Base-by-base conservation (phyloP, 1,140 invertebrate species). In the Pararge aegeria region DNA sequence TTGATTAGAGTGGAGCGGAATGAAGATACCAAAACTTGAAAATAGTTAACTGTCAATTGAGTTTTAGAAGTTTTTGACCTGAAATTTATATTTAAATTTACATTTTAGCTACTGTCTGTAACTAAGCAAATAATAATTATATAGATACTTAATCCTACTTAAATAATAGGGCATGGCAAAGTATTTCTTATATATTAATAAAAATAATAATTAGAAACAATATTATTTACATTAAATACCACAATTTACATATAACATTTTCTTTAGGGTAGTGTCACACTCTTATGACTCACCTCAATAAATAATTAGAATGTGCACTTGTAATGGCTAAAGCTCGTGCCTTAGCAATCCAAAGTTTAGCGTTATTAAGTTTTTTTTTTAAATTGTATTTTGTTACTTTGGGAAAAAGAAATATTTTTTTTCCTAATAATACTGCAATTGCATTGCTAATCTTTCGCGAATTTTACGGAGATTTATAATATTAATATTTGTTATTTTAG, bases 141-240 rank as follows among this genome's bases (percentile, higher is more conserved):
- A 34, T 10, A 5, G 5, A 27, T 69, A 29, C 21, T 16, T 50
- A 50, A n/a, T 50, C 7, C 42, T 46, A 46, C 42, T 46, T 46
- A 46, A 18, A 46, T 5, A 55, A 40, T 50, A 73, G 74, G 73
- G 69, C 69, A 83, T 83, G 80, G 80, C 78, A 78, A 65, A 70
- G 63, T 21, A 60, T 38, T 54, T 55, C 55, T 60, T 55, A 52
- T 52, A 60, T 55, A 60, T 55, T 64, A 71, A 53, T 58, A 61
- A 71, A 54, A 59, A 54, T 70, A 70, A 40, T 4, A 40, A 40
- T 40, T 37, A 66, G 44, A 61, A 75, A 78, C 69, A 75, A 78
- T 83, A 78, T 83, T 83, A 78, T 83, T 78, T 81, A 83, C 78
- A 81, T 64, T 73, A 70, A 70, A 64, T 64, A 67, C 40, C 77